Evolutionary conservation across 2,888 invertebrate genomes (phyloP), one percentile per base, ranked within the genome.

Genomic region (Deilephila elpenor): DNA sequence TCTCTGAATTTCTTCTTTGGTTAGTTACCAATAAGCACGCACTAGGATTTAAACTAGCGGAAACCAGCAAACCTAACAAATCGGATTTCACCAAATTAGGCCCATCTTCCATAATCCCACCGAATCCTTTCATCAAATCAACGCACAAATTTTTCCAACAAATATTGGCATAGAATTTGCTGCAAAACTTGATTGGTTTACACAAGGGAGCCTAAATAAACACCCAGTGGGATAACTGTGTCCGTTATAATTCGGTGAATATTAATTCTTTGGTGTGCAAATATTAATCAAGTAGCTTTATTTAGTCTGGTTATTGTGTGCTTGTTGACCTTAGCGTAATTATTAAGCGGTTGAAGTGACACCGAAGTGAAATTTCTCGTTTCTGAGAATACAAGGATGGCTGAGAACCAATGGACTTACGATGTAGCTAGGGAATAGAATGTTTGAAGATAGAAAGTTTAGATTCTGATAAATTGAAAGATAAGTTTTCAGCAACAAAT

Each of bases 111-210:
- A 53, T 29, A 29, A 34, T 32, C 14, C 44, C 44, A 14, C 11
- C 44, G 11, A 56, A 71, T 71, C 53, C 44, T 70, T 70, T 32
- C 62, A 61, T 71, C 76, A 78, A 82, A 82, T 82, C 78, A 82
- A 76, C 44, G 59, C 44, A 5, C 64, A 76, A 77, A 59, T 74
- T 80, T 82, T 82, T 82, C 78, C 74, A 56, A 34, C 76, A 82
- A 82, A 82, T 73, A 80, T 60, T 73, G 53, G 62, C 34, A 20
- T 29, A 59, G 44, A 62, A 71, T 73, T 74, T 80, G 74, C 75
- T 76, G 77, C 78, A 74, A 70, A 75, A 80, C 79, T 79, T 72
- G 56, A 82, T 82, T 78, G 80, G 78, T 75, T 78, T 77, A 76
- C 76, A 76, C 74, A 75, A 76, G 73, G 76, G 70, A 67, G 19